Percentiles rank a stretch among this genome's conserved stretches.
Conservation (phyloP, 1,140 invertebrate genomes). For the Hypothenemus hampei region DNA sequence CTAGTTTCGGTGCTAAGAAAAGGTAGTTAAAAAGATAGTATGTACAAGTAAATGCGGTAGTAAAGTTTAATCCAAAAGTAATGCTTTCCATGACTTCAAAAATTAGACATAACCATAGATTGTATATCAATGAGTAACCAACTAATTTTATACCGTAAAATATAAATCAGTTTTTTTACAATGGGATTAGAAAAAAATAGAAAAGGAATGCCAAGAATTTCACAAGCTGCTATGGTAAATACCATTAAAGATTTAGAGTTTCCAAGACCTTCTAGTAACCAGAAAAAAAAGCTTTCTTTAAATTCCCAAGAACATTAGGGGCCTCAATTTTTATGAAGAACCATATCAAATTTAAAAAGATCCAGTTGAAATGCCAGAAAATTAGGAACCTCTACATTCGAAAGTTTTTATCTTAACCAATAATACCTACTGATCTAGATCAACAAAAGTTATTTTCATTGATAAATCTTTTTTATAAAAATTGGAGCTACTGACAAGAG, state of each 20-base stretch:
- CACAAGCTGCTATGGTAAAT: slow-evolving; percentile 74
- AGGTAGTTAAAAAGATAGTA: slow-evolving; percentile 67
- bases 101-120: slow-evolving; percentile 74
- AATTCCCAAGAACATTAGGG: slow-evolving; percentile 77
- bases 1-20: slow-evolving; percentile 76
- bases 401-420: too few species aligned
- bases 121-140: slow-evolving; percentile 75
- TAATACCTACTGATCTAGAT: too few species aligned
- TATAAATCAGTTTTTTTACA: slow-evolving; percentile 65
- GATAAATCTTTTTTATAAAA: too few species aligned
- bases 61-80: slow-evolving; percentile 77
- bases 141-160: slow-evolving; percentile 71
- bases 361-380: too few species aligned
- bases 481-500: too few species aligned
- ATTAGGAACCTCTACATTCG: too few species aligned
- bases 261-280: slow-evolving; percentile 76
- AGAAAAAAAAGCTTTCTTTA: slow-evolving; percentile 82
- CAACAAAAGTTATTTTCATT: too few species aligned
- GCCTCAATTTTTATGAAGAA: too few species aligned
- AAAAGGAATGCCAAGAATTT: slow-evolving; percentile 70
- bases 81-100: slow-evolving; percentile 81
- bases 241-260: slow-evolving; percentile 76
- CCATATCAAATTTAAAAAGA: too few species aligned
- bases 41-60: slow-evolving; percentile 78
- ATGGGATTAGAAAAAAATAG: slow-evolving; percentile 73